Evolutionary conservation across 2,113 vertebrate species (phyloP), one percentile per base, ranked within the genome.

Genomic region (Megaceryle torquata): DNA sequence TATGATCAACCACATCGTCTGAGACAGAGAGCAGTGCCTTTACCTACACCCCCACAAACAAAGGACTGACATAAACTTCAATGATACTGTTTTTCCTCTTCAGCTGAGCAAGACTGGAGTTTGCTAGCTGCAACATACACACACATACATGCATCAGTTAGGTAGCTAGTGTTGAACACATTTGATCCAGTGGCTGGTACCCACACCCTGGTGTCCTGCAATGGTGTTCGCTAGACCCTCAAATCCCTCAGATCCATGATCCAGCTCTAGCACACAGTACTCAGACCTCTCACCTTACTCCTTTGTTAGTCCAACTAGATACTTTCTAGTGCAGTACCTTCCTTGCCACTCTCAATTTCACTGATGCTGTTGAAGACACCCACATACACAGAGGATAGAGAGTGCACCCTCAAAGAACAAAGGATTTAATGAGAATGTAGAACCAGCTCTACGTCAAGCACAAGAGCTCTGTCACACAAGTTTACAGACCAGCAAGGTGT

Each of bases 161-260:
- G 26, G 37, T 18, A 28, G 15, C 7, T 24, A 5, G 6, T 28
- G 17, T 2, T 22, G 11, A 22, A 39, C 39, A 33, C 20, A 25
- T 37, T 6, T 0, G 0, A 48, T 20, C 7, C 11, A 24, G 77
- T 15, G 50, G 16, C 26, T 48, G 37, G 37, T 13, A 54, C 4
- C 14, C 11, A 43, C 14, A 37, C 7, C 11, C n/a, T 60, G 9
- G 5, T 46, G 13, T 53, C 41, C 19, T 59, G 53, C 15, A 85
- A 13, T 24, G 33, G 12, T 80, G 22, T 41, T 5, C 28, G 13
- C 13, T 17, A 13, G n/a, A 69, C 4, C 9, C 13, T 71, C 46
- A 63, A 35, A 59, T 15, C 19, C 16, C 31, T 54, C 31, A 90
- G 28, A 19, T 12, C 5, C 17, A 19, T 20, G n/a, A 54, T 44